These are phyloP conservation scores for Catharus minimus DNA, from an alignment of 2,113 vertebrate genomes.

Conservation along the genomic window DNA sequence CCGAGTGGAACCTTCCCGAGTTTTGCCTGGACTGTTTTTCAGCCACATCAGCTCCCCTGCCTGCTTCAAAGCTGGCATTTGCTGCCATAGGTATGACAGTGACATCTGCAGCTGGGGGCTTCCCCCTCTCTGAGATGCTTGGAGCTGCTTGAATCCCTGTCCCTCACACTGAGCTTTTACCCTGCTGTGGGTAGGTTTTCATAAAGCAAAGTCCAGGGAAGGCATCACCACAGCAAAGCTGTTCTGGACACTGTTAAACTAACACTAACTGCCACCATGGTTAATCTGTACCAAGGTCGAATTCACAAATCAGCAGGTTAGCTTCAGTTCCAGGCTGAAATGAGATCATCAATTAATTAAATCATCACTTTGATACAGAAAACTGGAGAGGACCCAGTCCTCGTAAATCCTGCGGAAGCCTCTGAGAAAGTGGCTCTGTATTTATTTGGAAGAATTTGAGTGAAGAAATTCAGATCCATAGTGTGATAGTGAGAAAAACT, in stretches of 20 bases:
- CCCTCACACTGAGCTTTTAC: neutral
- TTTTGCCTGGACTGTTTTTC: neutral
- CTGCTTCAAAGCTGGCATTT: conserved; percentile 1
- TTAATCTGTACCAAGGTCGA: conserved; percentile 40
- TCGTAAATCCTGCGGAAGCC: neutral
- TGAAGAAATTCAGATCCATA: neutral
- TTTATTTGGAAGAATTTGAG: neutral
- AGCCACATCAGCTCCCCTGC: neutral
- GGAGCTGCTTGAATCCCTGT: neutral
- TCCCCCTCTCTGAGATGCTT: neutral
- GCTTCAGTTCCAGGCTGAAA: conserved; percentile 24
- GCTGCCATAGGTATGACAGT: conserved; percentile 21
- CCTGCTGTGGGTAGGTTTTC: neutral
- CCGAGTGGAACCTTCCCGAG: neutral
- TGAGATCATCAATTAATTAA: conserved; percentile 54
- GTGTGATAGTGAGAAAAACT: neutral
- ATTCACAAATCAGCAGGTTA: neutral
- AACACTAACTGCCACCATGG: neutral
- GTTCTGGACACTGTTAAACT: neutral
- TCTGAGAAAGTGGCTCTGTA: neutral
- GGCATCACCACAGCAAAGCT: neutral
- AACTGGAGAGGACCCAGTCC: neutral
- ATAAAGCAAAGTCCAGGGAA: neutral
- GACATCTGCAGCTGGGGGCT: neutral
- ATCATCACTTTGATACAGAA: conserved; percentile 24